phyloP scores from a whole-genome alignment of 2,797 vertebrate genomes.

The Rhabdophis nuchalis region DNA sequence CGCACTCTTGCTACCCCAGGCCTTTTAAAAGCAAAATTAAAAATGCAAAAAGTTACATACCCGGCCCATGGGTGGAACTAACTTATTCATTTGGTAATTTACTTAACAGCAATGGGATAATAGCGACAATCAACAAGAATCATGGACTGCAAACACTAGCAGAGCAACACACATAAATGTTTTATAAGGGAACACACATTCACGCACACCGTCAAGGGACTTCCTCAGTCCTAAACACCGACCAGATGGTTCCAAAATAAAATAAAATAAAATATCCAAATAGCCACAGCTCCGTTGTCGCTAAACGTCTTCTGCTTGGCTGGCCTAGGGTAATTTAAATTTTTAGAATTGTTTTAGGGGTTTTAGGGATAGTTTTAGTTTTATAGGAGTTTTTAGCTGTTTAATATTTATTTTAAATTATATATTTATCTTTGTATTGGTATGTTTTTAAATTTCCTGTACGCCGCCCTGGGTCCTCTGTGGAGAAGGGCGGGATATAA shows the following conservation, averaged over 20 bases:
- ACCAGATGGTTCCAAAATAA: neutral
- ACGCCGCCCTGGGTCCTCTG: no score
- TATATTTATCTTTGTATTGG: no score
- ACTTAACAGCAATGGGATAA: neutral
- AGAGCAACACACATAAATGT: constrained; percentile 2
- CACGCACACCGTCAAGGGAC: neutral
- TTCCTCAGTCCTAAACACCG: neutral
- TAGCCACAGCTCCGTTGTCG: neutral
- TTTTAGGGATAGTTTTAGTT: no score
- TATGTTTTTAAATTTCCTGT: no score
- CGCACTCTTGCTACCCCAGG: constrained; percentile 39
- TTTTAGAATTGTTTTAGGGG: no score
- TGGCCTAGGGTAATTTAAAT: no score
- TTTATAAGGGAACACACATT: neutral
- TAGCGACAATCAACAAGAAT: neutral
- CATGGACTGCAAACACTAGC: neutral
- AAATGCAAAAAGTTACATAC: constrained; percentile 30
- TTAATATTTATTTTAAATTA: no score
- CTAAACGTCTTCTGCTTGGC: no score
- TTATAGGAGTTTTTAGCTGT: no score
- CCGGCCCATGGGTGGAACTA: constrained; percentile 32
- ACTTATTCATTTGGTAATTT: constrained; percentile 31
- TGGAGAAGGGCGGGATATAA: no score
- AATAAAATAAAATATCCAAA: neutral
- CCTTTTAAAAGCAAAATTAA: constrained; percentile 44